These are phyloP conservation scores for Eupithecia exiguata DNA, from an alignment of 2,888 invertebrate species.

Conservation along the genomic window DNA sequence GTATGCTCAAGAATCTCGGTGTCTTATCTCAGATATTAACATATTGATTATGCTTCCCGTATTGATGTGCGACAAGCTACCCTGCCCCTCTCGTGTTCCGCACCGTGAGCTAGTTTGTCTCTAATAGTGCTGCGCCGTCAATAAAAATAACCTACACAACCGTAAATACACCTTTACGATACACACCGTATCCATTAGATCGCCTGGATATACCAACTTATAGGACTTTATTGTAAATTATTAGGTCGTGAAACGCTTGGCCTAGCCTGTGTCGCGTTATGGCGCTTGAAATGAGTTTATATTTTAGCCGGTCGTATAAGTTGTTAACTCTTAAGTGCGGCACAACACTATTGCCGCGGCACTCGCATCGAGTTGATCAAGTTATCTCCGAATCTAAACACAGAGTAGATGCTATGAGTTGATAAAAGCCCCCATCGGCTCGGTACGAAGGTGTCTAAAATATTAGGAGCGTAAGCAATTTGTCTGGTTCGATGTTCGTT, in stretches of 20 bases:
- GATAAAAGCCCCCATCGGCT: conserved; percentile 71
- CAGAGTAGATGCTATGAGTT: conserved; percentile 69
- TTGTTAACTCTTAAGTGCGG: conserved; percentile 44
- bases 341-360: conserved; percentile 55
- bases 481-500: conserved; percentile 79
- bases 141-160: conserved; percentile 66
- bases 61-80: conserved; percentile 74
- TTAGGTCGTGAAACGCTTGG: conserved; percentile 58
- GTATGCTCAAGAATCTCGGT: conserved; percentile 66
- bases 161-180: conserved; percentile 66
- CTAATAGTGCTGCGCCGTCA: conserved; percentile 60
- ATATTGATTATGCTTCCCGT: conserved; percentile 79
- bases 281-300: conserved; percentile 42
- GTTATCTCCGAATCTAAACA: conserved; percentile 78
- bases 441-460: conserved; percentile 75
- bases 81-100: conserved; percentile 48
- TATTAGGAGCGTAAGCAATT: conserved; percentile 82
- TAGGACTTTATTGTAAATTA: conserved; percentile 59
- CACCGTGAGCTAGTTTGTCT: conserved; percentile 59
- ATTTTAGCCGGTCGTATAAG: conserved; percentile 8
- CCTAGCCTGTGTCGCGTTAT: conserved; percentile 48
- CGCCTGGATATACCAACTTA: conserved; percentile 49
- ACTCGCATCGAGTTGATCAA: conserved; percentile 71
- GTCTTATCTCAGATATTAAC: conserved; percentile 80
- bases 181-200: conserved; percentile 54